Evolutionary conservation across 2,888 invertebrate species (phyloP), one percentile per base, ranked within the genome.

Genomic region (Ecdyonurus torrentis): DNA sequence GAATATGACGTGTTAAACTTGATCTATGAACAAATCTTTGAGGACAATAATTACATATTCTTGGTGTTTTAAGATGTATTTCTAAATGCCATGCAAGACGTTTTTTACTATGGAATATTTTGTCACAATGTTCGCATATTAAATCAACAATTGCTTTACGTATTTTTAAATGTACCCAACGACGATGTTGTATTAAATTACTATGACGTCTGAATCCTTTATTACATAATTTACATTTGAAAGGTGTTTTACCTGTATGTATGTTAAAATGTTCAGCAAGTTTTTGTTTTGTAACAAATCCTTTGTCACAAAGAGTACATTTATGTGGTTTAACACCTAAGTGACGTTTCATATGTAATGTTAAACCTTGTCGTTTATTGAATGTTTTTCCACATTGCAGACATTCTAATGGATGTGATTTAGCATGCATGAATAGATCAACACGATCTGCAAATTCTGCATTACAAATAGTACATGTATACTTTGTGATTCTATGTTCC

Each of bases 21-120:
- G 91, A 85, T 69, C 83, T 82, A 76, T 92, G 91, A 66, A 91
- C 83, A 74, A 92, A 93, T 70, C 90, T 86, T 76, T 91, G 91
- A 71, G 85, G 86, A 77, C 93, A 93, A 72, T 87, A 85, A 2
- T 83, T 82, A 75, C 93, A 93, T 59, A 89, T 84, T 74, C 90
- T 89, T 37, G 91, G 91, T 71, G 85, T 84, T 25, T 82, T 78
- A 65, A 88, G 89, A 76, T 92, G 92, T 2, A 86, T 87, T 75
- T 91, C 83, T 22, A 55, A 22, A 76, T 93, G 92, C 89, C 91
- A 90, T 2, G 82, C 82, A 67, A 91, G 81, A 74, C 90, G 90
- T 68, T 89, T 89, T 71, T 86, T 86, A 61, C 91, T 88, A 70
- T 88, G 89, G 74, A 89, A 83, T 64, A 72, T 55, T 22, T 55